phyloP scores from a whole-genome alignment of 2,888 invertebrate genomes.

The Ochropleura plecta region DNA sequence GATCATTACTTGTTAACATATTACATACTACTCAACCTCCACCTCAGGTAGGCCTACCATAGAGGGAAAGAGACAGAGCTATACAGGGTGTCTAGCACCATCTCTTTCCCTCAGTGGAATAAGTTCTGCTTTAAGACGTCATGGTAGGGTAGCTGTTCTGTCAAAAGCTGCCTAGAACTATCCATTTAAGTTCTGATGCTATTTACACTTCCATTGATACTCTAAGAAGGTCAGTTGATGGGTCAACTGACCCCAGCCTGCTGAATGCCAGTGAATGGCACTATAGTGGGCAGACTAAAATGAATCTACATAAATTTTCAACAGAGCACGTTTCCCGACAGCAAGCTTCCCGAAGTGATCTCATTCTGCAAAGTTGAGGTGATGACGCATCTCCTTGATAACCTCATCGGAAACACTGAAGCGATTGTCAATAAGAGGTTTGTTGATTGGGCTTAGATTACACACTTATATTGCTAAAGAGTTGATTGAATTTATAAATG shows the following conservation, averaged over 20 bases:
- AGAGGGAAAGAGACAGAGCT: too few species aligned
- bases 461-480: too few species aligned
- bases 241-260: too few species aligned
- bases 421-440: slow-evolving; percentile 76
- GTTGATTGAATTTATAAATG: too few species aligned
- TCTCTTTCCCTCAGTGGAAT: too few species aligned
- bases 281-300: background rate
- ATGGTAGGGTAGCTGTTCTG: too few species aligned
- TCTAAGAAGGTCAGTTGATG: background rate
- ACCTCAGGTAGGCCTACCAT: too few species aligned
- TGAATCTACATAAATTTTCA: slow-evolving; percentile 58
- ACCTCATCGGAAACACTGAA: slow-evolving; percentile 77
- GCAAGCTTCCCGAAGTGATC: slow-evolving; percentile 95
- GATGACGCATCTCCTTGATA: slow-evolving; percentile 93
- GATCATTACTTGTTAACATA: background rate
- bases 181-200: background rate
- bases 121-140: too few species aligned
- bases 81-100: too few species aligned
- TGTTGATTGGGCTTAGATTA: slow-evolving; percentile 43
- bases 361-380: slow-evolving; percentile 96
- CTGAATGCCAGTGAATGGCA: background rate
- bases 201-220: background rate
- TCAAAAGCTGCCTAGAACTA: background rate
- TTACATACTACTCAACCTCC: background rate
- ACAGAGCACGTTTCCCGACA: slow-evolving; percentile 94